These are phyloP conservation scores for Hemitrygon akajei DNA, from an alignment of 2,797 vertebrate genomes.

Conservation along the genomic window DNA sequence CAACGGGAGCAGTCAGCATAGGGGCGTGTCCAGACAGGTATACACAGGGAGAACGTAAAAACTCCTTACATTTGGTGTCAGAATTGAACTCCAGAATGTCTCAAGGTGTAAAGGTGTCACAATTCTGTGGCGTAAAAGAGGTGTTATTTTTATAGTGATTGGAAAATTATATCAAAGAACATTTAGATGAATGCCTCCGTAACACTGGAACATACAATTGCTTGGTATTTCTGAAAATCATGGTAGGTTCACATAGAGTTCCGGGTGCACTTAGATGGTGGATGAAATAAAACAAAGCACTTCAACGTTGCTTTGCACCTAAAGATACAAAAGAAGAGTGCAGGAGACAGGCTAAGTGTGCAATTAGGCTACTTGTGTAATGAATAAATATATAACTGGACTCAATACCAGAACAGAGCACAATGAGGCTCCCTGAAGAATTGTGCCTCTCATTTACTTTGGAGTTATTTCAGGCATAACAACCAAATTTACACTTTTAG, in stretches of 20 bases:
- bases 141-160: background rate
- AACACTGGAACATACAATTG: background rate
- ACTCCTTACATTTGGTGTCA: too few relatives aligned
- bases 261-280: background rate
- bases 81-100: too few relatives aligned
- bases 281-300: background rate
- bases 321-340: background rate
- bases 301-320: background rate
- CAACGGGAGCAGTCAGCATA: too few relatives aligned
- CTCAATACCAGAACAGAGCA: background rate
- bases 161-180: background rate
- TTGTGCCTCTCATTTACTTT: background rate
- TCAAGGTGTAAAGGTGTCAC: too few relatives aligned
- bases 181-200: background rate
- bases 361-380: background rate
- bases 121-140: too few relatives aligned
- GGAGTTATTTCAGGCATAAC: background rate
- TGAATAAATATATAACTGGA: background rate
- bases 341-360: background rate
- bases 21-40: too few relatives aligned
- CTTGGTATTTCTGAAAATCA: background rate
- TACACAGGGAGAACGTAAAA: too few relatives aligned
- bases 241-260: constrained; percentile 1
- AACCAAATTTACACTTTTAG: background rate
- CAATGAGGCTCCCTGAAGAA: background rate